Evolutionary conservation across 1,140 invertebrate genomes (phyloP), one percentile per base, ranked within the genome.

Genomic region (Zaprionus inermis): DNA sequence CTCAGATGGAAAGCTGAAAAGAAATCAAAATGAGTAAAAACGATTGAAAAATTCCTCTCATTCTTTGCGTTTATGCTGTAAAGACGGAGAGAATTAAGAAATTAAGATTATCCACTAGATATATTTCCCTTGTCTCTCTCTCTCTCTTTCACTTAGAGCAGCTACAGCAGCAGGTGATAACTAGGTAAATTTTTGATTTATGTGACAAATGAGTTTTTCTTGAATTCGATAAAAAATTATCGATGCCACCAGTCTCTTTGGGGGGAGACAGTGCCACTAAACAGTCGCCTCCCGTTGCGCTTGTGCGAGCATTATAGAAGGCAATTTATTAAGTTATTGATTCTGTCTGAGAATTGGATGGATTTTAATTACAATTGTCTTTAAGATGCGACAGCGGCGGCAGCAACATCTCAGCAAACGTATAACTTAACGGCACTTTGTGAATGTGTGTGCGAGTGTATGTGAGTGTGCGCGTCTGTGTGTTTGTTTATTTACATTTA

Each of bases 321-420:
- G 74, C 70, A 73, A 85, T 84, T 84, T 85, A 85, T 76, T 76
- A 78, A 76, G 68, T 72, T 67, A 76, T 73, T 84, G 66, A 64
- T 73, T 65, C 61, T 66, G 61, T 74, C 52, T 44, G 46, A 58
- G 70, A 68, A 78, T 69, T 70, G 78, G 76, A 70, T 68, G 64
- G 75, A 57, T 51, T 76, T 86, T 72, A 70, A 85, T 82, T 85
- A 78, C 79, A 76, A 76, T 81, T 79, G 82, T 86, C 52, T 76
- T 70, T 75, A 55, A 71, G 74, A 76, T 54, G 38, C 64, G 67
- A 71, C 69, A 58, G 65, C 64, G 58, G 56, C 70, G 30, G 11
- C 56, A 52, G 18, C 51, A 66, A 12, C 51, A 65, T 5, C 34
- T 66, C 51, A 6, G 28, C 28, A 28, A 67, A 56, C 46, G 34